phyloP scores from a whole-genome alignment of 2,888 invertebrate species.

The Diarsia mendica region DNA sequence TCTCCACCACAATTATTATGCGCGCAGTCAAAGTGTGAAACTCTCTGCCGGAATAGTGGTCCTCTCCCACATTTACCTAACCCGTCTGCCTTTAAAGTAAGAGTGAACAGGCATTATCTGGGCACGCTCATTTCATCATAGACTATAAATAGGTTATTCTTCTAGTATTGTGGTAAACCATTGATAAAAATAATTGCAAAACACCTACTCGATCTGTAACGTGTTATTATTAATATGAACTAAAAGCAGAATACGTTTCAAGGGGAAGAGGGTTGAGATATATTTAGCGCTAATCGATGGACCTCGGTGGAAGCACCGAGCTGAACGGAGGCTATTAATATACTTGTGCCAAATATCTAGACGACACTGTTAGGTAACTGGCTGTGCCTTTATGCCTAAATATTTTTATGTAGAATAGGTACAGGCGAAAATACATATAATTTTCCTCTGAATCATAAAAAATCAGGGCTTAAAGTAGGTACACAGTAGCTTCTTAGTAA shows the following conservation, averaged over 20 bases:
- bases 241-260: conserved; percentile 9
- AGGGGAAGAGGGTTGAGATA: conserved; percentile 12
- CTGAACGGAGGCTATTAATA: conserved; percentile 15
- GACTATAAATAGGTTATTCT: too few species aligned
- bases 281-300: conserved; percentile 55
- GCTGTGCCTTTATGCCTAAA: background rate
- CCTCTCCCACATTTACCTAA: too few species aligned
- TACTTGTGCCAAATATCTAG: background rate
- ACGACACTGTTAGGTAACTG: background rate
- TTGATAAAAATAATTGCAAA: background rate
- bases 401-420: background rate
- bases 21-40: too few species aligned
- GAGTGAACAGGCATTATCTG: too few species aligned
- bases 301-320: conserved; percentile 9
- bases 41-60: too few species aligned
- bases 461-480: background rate
- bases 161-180: background rate
- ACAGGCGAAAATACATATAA: background rate
- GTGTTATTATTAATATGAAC: background rate
- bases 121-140: too few species aligned
- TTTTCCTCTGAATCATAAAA: too few species aligned
- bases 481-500: background rate
- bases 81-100: too few species aligned
- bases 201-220: background rate
- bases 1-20: too few species aligned